phyloP scores from a whole-genome alignment of 2,888 invertebrate genomes.

The Tenthredo livida region DNA sequence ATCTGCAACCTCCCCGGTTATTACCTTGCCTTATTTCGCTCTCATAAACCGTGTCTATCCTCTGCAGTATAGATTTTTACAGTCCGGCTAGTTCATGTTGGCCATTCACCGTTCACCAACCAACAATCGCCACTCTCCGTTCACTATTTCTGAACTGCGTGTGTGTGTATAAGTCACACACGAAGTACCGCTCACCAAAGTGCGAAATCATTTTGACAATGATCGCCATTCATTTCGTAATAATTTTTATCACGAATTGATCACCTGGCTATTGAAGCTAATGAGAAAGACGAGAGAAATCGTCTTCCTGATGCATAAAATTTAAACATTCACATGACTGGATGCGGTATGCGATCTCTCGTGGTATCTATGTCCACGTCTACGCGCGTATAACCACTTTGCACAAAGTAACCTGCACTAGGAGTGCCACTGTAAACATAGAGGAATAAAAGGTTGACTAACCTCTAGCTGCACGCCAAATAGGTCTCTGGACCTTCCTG shows the following conservation, averaged over 20 bases:
- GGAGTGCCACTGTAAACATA: slow-evolving; percentile 42
- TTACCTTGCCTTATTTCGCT: slow-evolving; percentile 30
- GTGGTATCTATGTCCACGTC: neutral
- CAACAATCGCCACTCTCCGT: slow-evolving; percentile 31
- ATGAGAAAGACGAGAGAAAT: neutral
- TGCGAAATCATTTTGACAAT: neutral
- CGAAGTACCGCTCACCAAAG: neutral
- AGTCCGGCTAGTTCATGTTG: neutral
- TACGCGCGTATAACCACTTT: neutral
- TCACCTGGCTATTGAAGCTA: neutral
- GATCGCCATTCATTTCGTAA: neutral
- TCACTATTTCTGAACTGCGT: neutral
- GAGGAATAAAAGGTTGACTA: slow-evolving; percentile 62
- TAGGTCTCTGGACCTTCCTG: slow-evolving; percentile 81
- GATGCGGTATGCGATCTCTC: neutral
- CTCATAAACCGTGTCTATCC: neutral
- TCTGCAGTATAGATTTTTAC: neutral
- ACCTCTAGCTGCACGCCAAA: slow-evolving; percentile 84
- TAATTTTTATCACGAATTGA: neutral
- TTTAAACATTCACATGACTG: neutral
- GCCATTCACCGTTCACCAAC: slow-evolving; percentile 38
- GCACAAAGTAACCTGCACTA: slow-evolving; percentile 3
- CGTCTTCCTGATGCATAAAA: neutral
- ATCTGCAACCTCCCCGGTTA: neutral
- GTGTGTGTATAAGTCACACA: neutral